phyloP scores from a whole-genome alignment of 1,140 invertebrate genomes.

The Drosophila mayri region DNA sequence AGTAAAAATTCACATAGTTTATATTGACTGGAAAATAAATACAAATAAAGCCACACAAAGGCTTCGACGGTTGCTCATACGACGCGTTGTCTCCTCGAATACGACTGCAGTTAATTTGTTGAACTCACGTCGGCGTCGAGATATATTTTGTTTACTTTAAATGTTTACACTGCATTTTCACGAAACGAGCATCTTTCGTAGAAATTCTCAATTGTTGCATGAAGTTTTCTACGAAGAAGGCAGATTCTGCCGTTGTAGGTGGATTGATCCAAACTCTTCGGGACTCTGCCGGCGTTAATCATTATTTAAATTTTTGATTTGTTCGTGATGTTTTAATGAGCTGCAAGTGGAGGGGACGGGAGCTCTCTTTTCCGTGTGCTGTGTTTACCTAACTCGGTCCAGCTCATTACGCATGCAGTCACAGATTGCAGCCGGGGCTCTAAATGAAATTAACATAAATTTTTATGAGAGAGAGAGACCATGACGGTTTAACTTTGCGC shows the following conservation, averaged over 20 bases:
- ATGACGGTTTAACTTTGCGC: constrained; percentile 70
- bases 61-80: constrained; percentile 57
- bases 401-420: constrained; percentile 77
- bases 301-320: constrained; percentile 79
- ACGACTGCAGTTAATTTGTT: constrained; percentile 68
- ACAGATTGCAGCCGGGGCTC: constrained; percentile 62
- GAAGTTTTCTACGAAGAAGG: constrained; percentile 43
- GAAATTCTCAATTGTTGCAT: constrained; percentile 75
- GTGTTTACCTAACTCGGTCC: constrained; percentile 61
- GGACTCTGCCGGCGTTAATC: constrained; percentile 57
- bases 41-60: constrained; percentile 78
- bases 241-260: constrained; percentile 42
- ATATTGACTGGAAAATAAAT: constrained; percentile 84
- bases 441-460: constrained; percentile 80
- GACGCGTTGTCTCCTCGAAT: constrained; percentile 59
- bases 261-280: constrained; percentile 23
- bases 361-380: background rate
- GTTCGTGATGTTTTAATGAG: constrained; percentile 54
- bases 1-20: constrained; percentile 81
- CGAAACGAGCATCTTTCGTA: constrained; percentile 68
- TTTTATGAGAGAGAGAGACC: constrained; percentile 64
- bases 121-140: constrained; percentile 51
- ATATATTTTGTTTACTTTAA: constrained; percentile 64
- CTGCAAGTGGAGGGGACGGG: constrained; percentile 19
- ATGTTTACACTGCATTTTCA: constrained; percentile 76